A percentile compares a stretch with the other conserved stretches of the same genome.
Evolutionary conservation across 1,140 invertebrate genomes (phyloP).

Genomic region (Sinonovacula constricta): DNA sequence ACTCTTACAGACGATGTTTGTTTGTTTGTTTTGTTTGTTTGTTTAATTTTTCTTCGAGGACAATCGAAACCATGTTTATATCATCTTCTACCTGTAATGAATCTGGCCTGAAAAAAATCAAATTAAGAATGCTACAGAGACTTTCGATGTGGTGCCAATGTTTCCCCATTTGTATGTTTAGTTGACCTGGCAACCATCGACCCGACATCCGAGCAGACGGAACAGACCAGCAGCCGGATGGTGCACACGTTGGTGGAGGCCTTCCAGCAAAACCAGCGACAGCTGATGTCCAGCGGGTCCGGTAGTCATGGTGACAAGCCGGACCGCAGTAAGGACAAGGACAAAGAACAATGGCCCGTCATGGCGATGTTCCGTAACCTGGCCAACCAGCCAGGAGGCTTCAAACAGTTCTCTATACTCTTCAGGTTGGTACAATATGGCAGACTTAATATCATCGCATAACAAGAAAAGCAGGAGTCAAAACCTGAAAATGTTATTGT

Average conservation of each 20-base stretch:
- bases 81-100: no score
- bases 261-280: conserved; percentile 31
- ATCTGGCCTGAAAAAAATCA: no score
- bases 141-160: no score
- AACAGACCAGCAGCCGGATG: conserved; percentile 47
- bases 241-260: conserved; percentile 57
- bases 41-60: no score
- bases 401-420: conserved; percentile 62
- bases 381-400: conserved; percentile 47
- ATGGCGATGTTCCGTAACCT: conserved; percentile 59
- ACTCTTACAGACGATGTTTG: no score
- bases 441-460: no score
- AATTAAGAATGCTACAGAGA: no score
- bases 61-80: no score
- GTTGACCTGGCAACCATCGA: conserved; percentile 72
- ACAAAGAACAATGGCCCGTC: conserved; percentile 56
- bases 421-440: conserved; percentile 58
- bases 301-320: background rate
- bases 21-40: no score
- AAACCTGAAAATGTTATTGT: no score
- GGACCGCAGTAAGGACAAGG: no score
- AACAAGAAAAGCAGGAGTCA: no score
- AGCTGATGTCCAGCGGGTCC: background rate
- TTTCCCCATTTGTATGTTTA: conserved; percentile 34
- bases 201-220: conserved; percentile 61